Evolutionary conservation across 1,140 invertebrate species (phyloP).

Genomic region (Drosophila melanica): DNA sequence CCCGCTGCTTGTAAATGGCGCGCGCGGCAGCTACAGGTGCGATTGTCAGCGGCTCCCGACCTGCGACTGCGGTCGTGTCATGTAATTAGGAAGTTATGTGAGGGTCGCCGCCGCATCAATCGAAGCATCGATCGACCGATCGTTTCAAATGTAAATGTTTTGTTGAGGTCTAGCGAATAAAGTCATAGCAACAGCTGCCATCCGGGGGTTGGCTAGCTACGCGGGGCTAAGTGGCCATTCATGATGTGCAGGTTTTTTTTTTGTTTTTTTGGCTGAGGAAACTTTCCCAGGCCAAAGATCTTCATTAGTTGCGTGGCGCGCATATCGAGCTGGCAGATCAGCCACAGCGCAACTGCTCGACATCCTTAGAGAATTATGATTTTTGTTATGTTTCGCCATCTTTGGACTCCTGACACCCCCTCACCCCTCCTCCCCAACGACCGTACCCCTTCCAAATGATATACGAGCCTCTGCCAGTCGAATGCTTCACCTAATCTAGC

Average conservation of each 20-base stretch:
- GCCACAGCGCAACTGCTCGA: conserved; percentile 19
- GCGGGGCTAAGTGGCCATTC: conserved; percentile 55
- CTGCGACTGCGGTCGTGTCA: conserved; percentile 71
- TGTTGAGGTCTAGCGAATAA: conserved; percentile 42
- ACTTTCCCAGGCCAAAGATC: conserved; percentile 70
- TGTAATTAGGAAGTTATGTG: conserved; percentile 77
- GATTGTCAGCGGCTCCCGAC: conserved; percentile 31
- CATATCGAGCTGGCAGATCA: conserved; percentile 49
- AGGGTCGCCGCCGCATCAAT: conserved; percentile 31
- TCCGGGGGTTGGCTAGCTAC: background rate
- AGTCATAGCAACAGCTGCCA: conserved; percentile 46
- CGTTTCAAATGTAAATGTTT: conserved; percentile 41
- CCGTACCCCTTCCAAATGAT: conserved; percentile 9
- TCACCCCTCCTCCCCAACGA: background rate
- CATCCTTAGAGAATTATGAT: conserved; percentile 58
- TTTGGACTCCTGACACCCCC: conserved; percentile 24
- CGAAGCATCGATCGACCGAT: conserved; percentile 28
- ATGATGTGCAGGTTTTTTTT: conserved; percentile 53
- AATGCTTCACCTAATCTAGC: conserved; percentile 57
- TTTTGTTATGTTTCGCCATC: conserved; percentile 37
- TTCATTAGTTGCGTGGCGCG: conserved; percentile 46
- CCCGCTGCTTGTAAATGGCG: conserved; percentile 42
- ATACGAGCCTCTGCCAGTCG: conserved; percentile 28
- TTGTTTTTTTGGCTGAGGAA: background rate
- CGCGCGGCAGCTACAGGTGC: conserved; percentile 47